Conservation (phyloP, 1,140 invertebrate species). For the Aphis gossypii region DNA sequence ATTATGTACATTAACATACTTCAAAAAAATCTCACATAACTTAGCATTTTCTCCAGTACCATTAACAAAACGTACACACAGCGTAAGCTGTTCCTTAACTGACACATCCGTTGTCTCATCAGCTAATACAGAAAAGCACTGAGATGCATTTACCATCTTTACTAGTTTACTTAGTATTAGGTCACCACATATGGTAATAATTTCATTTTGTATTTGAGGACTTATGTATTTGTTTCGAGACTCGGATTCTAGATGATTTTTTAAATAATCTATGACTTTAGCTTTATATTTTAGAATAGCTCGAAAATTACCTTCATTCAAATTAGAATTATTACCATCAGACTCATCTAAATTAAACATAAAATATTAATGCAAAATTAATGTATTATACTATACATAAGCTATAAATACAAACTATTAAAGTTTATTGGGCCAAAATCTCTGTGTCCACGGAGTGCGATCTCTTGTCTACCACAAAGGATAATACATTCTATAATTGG, state of each 20-base stretch:
- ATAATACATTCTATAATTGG: constrained; percentile 28
- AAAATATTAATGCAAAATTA: no score
- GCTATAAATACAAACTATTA: background rate
- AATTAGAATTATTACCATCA: background rate
- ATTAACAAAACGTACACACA: constrained; percentile 22
- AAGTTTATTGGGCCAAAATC: background rate
- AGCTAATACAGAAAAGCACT: constrained; percentile 2
- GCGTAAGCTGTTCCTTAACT: background rate
- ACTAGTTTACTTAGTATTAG: background rate
- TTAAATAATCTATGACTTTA: constrained; percentile 10
- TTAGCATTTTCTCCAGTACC: background rate
- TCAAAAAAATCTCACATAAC: background rate
- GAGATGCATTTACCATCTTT: background rate
- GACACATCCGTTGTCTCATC: constrained; percentile 6
- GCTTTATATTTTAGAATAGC: constrained; percentile 28
- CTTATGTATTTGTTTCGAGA: background rate
- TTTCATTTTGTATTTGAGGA: constrained; percentile 8
- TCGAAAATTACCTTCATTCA: constrained; percentile 25
- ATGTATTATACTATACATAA: no score
- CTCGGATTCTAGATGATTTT: background rate
- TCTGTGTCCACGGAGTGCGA: background rate
- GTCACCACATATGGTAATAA: background rate
- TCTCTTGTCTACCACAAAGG: background rate
- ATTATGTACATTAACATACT: background rate
- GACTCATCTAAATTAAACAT: constrained; percentile 11